A percentile compares a stretch with the other conserved stretches of the same genome.
These are phyloP conservation scores for Lepetodrilus schrolli DNA, from an alignment of 2,888 invertebrate genomes.

Conservation along the genomic window DNA sequence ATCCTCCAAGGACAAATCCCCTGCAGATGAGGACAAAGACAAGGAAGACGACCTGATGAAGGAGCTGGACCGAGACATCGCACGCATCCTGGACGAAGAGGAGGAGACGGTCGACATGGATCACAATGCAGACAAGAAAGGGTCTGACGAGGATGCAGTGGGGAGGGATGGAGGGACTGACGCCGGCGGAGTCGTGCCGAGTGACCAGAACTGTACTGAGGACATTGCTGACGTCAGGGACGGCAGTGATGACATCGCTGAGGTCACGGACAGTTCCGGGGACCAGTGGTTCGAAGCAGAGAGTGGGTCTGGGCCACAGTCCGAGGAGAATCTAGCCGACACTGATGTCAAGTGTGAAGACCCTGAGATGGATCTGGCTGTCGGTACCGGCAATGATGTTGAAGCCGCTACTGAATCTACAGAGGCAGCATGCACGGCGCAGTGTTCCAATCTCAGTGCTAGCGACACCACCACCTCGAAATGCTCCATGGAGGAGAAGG, in stretches of 20 bases:
- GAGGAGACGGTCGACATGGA: slow-evolving; percentile 31
- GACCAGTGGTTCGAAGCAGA: slow-evolving; percentile 17
- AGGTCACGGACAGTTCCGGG: slow-evolving; percentile 10
- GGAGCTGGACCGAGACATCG: slow-evolving; percentile 70
- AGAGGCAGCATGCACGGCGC: neutral
- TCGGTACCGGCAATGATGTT: neutral
- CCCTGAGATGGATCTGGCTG: neutral
- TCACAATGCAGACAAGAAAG: slow-evolving; percentile 50
- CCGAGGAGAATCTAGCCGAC: neutral
- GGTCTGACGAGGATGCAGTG: slow-evolving; percentile 1
- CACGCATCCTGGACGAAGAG: slow-evolving; percentile 63
- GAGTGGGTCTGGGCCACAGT: neutral
- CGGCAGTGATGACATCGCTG: neutral
- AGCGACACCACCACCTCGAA: neutral
- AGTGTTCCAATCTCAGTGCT: slow-evolving; percentile 4
- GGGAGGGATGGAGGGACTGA: neutral
- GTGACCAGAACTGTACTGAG: neutral
- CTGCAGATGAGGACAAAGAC: neutral
- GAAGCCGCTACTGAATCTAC: neutral
- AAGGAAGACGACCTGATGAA: slow-evolving; percentile 54
- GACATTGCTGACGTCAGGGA: neutral
- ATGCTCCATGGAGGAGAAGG: slow-evolving; percentile 58
- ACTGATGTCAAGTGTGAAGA: neutral
- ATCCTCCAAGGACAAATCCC: neutral
- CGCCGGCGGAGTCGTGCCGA: neutral